Conservation (phyloP, 2,797 vertebrate genomes). For the Ctenosaura bakeri region DNA sequence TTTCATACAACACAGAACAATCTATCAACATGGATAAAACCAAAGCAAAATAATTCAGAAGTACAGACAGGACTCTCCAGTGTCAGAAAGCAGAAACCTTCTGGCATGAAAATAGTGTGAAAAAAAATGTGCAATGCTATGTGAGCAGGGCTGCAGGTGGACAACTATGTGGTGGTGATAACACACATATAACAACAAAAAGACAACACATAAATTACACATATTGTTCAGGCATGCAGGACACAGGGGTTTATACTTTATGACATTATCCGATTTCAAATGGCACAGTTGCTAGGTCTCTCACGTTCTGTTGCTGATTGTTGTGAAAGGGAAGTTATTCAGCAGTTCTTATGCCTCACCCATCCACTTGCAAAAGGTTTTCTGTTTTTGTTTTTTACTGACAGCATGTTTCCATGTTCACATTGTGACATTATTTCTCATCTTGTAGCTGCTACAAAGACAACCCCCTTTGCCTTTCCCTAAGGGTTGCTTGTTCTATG, state of each 20-base stretch:
- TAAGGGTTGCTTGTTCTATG: slow-evolving; percentile 51
- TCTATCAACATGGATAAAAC: no score
- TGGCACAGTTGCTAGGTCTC: slow-evolving; percentile 4
- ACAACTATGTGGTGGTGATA: background rate
- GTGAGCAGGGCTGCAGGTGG: background rate
- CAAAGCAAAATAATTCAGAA: background rate
- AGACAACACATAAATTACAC: background rate
- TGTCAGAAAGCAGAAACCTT: background rate
- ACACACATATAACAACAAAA: background rate
- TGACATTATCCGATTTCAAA: slow-evolving; percentile 21
- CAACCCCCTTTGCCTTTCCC: slow-evolving; percentile 59
- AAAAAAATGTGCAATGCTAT: background rate
- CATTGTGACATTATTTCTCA: slow-evolving; percentile 62
- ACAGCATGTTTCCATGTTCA: slow-evolving; percentile 69
- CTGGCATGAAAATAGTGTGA: background rate
- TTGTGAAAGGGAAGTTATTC: slow-evolving; percentile 65
- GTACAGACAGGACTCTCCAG: background rate
- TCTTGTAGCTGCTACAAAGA: slow-evolving; percentile 61
- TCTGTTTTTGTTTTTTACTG: slow-evolving; percentile 43
- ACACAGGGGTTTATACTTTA: background rate
- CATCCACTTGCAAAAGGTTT: slow-evolving; percentile 34
- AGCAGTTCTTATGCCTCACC: slow-evolving; percentile 59
- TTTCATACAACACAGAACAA: background rate
- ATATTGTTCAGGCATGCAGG: background rate
- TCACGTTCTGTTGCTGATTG: background rate